phyloP scores from a whole-genome alignment of 2,113 vertebrate species.

The Scomber scombrus region DNA sequence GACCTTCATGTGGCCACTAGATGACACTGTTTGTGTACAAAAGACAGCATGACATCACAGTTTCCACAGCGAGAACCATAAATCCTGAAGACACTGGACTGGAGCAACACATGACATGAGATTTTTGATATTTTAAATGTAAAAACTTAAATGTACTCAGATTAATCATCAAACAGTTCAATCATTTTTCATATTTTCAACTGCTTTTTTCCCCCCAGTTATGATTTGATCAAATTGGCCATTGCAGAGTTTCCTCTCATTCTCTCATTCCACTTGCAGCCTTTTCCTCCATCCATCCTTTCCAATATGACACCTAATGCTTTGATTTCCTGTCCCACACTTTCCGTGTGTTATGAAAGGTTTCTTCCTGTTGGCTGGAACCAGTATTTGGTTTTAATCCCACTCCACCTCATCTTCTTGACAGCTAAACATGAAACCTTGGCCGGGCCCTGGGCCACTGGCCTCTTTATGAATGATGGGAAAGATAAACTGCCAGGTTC shows the following conservation, averaged over 20 bases:
- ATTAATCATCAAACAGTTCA: background rate
- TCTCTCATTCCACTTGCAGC: background rate
- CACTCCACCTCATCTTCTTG: constrained; percentile 9
- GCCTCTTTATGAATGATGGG: constrained; percentile 69
- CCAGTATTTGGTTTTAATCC: constrained; percentile 34
- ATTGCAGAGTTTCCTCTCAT: background rate
- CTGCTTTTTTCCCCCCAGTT: background rate
- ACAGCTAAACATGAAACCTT: constrained; percentile 46
- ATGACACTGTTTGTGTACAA: constrained; percentile 56
- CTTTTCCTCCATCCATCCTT: constrained; percentile 28
- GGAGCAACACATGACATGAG: constrained; percentile 28
- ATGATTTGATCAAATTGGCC: background rate
- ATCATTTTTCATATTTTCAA: background rate
- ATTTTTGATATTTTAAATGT: background rate
- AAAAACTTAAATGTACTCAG: background rate
- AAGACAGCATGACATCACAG: constrained; percentile 6
- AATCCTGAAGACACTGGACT: background rate
- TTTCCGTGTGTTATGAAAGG: constrained; percentile 38
- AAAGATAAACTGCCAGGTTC: constrained; percentile 60
- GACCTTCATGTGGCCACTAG: constrained; percentile 51
- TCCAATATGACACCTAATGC: constrained; percentile 33
- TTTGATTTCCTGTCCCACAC: constrained; percentile 51
- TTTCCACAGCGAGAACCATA: background rate
- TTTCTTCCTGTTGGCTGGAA: constrained; percentile 52
- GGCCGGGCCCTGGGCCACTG: constrained; percentile 24